A percentile compares a stretch with the other conserved stretches of the same genome.
phyloP scores from a whole-genome alignment of 2,113 vertebrate species.

The Lasiurus borealis region DNA sequence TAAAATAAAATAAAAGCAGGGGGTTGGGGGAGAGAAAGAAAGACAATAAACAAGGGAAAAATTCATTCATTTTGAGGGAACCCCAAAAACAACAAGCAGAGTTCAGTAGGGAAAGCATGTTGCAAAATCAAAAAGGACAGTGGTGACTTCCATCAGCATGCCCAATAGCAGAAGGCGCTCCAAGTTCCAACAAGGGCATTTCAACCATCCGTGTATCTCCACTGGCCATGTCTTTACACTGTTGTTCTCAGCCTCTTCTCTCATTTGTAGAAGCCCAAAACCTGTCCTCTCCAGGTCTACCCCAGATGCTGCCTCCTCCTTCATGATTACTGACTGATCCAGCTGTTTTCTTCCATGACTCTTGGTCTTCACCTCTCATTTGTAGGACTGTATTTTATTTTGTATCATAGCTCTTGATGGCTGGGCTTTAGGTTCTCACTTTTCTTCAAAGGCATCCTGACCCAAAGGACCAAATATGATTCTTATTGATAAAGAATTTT shows the following conservation, averaged over 20 bases:
- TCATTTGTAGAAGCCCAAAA: not conserved
- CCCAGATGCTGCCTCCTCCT: not conserved
- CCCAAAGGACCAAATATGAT: not conserved
- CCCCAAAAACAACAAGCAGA: not conserved
- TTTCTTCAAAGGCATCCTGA: not conserved
- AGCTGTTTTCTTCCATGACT: not conserved
- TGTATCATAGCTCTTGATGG: not conserved
- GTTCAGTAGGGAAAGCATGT: not conserved
- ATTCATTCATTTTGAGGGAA: not conserved
- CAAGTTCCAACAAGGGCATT: rapidly evolving
- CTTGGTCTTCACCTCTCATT: not conserved
- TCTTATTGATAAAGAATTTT: not conserved
- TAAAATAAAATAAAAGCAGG: not conserved
- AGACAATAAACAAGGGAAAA: not conserved
- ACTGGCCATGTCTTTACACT: not conserved
- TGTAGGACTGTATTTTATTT: not conserved
- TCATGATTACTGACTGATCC: not conserved
- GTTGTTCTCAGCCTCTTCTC: not conserved
- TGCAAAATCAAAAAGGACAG: not conserved
- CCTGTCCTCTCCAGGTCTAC: not conserved
- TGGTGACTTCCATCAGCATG: rapidly evolving
- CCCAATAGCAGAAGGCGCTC: not conserved
- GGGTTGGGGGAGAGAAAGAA: too few species aligned
- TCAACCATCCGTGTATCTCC: rapidly evolving
- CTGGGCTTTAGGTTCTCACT: not conserved